Conservation (phyloP, 2,797 vertebrate species). For the Coluber constrictor region DNA sequence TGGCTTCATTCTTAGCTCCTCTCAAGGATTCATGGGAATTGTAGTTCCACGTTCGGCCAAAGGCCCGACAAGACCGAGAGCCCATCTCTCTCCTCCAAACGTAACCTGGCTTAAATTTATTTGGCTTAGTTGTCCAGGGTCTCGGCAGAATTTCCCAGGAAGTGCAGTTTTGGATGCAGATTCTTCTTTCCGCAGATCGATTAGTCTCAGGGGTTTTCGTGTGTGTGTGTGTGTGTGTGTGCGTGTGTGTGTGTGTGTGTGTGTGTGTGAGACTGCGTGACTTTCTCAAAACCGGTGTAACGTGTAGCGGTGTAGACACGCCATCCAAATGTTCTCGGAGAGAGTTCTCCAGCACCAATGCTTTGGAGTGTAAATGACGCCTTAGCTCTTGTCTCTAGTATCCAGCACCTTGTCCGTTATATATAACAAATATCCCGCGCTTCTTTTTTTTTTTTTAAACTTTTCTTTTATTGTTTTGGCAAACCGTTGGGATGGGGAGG, state of each 20-base stretch:
- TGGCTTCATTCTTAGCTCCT: background rate
- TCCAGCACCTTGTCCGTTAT: background rate
- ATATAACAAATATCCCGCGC: background rate
- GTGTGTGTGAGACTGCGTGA: background rate
- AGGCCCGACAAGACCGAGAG: background rate
- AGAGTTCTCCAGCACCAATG: background rate
- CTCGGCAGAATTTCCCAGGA: background rate
- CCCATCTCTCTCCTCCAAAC: background rate
- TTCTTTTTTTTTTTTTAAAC: background rate
- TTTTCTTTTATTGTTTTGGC: background rate
- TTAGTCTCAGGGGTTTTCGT: background rate
- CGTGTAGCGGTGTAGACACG: background rate
- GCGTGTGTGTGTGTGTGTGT: too few species aligned
- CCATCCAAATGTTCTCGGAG: background rate
- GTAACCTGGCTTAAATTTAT: background rate
- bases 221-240: background rate
- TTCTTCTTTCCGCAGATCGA: background rate
- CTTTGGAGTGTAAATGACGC: background rate
- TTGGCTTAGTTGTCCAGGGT: background rate
- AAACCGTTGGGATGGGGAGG: background rate
- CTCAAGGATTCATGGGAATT: background rate
- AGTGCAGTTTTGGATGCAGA: background rate
- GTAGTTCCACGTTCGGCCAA: background rate
- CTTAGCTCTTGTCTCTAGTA: background rate
- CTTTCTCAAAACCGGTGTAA: background rate